Percentiles rank a stretch among this genome's conserved stretches.
These are phyloP conservation scores for Leptothorax acervorum DNA, from an alignment of 2,888 invertebrate genomes.

Conservation along the genomic window DNA sequence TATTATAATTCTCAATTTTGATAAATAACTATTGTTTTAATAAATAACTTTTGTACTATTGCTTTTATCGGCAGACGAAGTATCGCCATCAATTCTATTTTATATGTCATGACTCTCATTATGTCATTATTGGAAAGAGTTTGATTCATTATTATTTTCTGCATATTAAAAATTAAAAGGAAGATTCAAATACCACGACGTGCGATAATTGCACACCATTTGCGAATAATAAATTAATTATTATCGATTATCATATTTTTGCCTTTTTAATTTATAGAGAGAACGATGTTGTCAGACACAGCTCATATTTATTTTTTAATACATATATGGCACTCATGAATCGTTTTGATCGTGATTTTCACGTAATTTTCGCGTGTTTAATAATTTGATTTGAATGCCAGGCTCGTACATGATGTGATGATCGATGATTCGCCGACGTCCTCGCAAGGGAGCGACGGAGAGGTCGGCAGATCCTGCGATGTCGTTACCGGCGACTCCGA, in stretches of 20 bases:
- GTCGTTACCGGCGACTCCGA: constrained; percentile 81
- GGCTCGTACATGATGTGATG: constrained; percentile 94
- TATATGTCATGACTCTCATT: not conserved
- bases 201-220: not conserved
- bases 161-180: not conserved
- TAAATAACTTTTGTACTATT: not conserved
- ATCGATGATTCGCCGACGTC: constrained; percentile 94
- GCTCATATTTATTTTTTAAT: not conserved
- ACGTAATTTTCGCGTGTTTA: not conserved
- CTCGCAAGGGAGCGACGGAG: constrained; percentile 90
- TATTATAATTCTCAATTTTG: not conserved
- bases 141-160: not conserved
- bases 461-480: constrained; percentile 85
- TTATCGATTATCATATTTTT: not conserved
- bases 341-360: not conserved
- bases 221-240: not conserved
- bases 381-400: constrained; percentile 80
- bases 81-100: not conserved
- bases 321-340: not conserved
- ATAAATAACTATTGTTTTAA: not conserved
- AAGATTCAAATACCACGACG: not conserved
- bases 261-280: not conserved
- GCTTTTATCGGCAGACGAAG: not conserved
- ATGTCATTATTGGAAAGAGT: not conserved
- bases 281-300: not conserved